phyloP scores from a whole-genome alignment of 1,140 invertebrate genomes.

The Drosophila mauritiana region DNA sequence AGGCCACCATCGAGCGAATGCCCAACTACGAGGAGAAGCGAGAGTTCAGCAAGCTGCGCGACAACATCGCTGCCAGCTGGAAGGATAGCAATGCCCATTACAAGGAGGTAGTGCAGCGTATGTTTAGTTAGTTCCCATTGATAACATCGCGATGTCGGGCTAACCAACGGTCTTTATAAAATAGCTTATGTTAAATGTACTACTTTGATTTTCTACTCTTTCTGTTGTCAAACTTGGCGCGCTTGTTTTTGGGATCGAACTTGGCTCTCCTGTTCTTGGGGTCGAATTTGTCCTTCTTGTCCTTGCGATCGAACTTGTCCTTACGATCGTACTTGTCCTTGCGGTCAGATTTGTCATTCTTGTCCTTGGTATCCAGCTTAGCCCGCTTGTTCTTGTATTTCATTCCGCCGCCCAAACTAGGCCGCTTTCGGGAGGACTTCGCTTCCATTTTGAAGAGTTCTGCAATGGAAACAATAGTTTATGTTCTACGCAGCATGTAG shows the following conservation, averaged over 20 bases:
- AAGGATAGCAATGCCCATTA: constrained; percentile 75
- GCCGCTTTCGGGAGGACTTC: constrained; percentile 59
- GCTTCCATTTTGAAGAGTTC: constrained; percentile 75
- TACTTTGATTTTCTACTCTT: constrained; percentile 52
- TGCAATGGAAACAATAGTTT: constrained; percentile 6
- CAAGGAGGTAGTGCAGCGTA: constrained; percentile 78
- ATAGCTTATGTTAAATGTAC: constrained; percentile 40
- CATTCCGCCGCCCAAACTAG: constrained; percentile 62
- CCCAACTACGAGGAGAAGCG: constrained; percentile 74
- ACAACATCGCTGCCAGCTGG: constrained; percentile 63
- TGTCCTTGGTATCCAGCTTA: constrained; percentile 45
- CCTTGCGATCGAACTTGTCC: constrained; percentile 7
- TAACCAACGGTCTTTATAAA: constrained; percentile 30
- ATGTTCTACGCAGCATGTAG: not conserved
- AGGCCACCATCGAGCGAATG: constrained; percentile 60
- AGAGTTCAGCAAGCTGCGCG: constrained; percentile 70
- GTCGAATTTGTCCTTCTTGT: constrained; percentile 14
- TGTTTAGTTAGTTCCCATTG: constrained; percentile 72
- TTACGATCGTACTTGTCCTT: not conserved
- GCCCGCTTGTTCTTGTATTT: constrained; percentile 74
- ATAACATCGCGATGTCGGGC: constrained; percentile 15
- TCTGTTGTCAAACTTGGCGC: constrained; percentile 37
- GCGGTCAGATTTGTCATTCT: constrained; percentile 10
- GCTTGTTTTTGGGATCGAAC: constrained; percentile 55
- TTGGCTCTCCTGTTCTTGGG: constrained; percentile 57